Evolutionary conservation across 2,888 invertebrate species (phyloP).

Genomic region (Galerucella calmariensis): DNA sequence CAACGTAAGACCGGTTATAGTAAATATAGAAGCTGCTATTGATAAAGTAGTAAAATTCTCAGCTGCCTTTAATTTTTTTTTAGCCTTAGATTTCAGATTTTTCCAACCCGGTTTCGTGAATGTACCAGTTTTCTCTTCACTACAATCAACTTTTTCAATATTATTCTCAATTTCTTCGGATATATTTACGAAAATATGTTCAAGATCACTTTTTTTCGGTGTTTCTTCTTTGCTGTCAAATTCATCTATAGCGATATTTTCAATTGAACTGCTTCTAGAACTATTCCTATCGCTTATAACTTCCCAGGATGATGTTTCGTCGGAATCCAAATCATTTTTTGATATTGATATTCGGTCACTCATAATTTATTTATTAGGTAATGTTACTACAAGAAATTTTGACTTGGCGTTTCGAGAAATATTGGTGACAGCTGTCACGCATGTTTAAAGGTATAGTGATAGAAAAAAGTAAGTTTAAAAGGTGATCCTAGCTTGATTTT

Average conservation of each 20-base stretch:
- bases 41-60: slow-evolving; percentile 19
- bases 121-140: slow-evolving; percentile 11
- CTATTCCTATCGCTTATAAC: slow-evolving; percentile 40
- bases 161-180: neutral
- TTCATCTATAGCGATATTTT: slow-evolving; percentile 32
- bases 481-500: neutral
- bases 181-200: slow-evolving; percentile 31
- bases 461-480: neutral
- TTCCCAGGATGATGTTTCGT: slow-evolving; percentile 58
- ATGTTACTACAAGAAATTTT: slow-evolving; percentile 40
- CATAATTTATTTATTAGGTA: slow-evolving; percentile 40
- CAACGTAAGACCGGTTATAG: slow-evolving; percentile 26
- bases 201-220: slow-evolving; percentile 17
- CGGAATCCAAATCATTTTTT: slow-evolving; percentile 53
- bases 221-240: slow-evolving; percentile 20
- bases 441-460: slow-evolving; percentile 32
- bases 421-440: slow-evolving; percentile 39
- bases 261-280: slow-evolving; percentile 36
- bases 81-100: slow-evolving; percentile 22
- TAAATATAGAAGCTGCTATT: slow-evolving; percentile 23
- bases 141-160: slow-evolving; percentile 12
- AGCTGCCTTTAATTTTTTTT: slow-evolving; percentile 10
- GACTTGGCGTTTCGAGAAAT: slow-evolving; percentile 34
- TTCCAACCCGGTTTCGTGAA: slow-evolving; percentile 12
- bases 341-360: slow-evolving; percentile 40